These are phyloP conservation scores for Mesocricetus auratus DNA, from an alignment of 2,113 vertebrate genomes.

Conservation along the genomic window DNA sequence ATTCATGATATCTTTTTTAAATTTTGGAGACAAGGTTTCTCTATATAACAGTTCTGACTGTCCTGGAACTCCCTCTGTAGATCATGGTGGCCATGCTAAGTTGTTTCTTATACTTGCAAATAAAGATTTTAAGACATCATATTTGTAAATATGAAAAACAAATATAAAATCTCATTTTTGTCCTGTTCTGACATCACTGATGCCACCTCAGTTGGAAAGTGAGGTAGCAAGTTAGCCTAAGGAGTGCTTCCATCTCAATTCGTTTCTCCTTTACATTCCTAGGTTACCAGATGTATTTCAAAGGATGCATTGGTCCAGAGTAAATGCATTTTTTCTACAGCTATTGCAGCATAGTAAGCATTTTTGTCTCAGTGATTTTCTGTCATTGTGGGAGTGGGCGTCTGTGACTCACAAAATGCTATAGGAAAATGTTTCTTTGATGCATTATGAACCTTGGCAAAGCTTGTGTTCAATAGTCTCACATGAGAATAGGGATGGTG, in stretches of 20 bases:
- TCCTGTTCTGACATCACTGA: not conserved
- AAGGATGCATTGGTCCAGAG: slow-evolving; percentile 48
- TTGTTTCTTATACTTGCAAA: not conserved
- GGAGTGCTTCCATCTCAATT: not conserved
- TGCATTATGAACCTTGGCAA: slow-evolving; percentile 44
- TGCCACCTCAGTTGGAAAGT: not conserved
- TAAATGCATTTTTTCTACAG: slow-evolving; percentile 68
- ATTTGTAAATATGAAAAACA: not conserved
- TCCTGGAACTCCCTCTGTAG: too few relatives aligned
- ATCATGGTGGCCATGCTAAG: not conserved
- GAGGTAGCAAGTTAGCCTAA: slow-evolving; percentile 20
- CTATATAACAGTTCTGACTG: too few relatives aligned
- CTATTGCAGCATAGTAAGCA: slow-evolving; percentile 57
- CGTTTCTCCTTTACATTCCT: slow-evolving; percentile 32
- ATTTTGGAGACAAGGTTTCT: too few relatives aligned
- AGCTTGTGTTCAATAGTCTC: not conserved
- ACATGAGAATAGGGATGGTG: not conserved
- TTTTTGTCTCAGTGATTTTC: slow-evolving; percentile 77
- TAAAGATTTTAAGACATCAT: not conserved
- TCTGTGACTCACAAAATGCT: slow-evolving; percentile 52
- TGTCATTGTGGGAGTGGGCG: slow-evolving; percentile 53
- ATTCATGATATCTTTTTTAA: too few relatives aligned
- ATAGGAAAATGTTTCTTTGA: slow-evolving; percentile 67
- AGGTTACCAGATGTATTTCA: slow-evolving; percentile 50
- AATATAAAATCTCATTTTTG: not conserved